These are phyloP conservation scores for Coenonympha arcania DNA, from an alignment of 2,888 invertebrate genomes.

Conservation along the genomic window DNA sequence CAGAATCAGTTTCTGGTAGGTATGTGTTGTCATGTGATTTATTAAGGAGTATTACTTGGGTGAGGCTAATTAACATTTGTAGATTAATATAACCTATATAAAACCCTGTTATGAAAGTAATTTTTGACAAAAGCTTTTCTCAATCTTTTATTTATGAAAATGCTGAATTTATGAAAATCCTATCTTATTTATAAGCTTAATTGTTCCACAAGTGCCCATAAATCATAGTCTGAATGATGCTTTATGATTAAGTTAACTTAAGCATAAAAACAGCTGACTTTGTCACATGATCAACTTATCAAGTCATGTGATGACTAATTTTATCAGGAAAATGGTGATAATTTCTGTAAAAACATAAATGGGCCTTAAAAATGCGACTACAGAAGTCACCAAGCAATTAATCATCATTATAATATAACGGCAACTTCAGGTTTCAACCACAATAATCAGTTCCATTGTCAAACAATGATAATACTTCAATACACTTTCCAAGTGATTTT, in stretches of 20 bases:
- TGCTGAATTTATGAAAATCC: too few relatives aligned
- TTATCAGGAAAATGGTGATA: neutral
- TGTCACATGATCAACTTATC: constrained; percentile 50
- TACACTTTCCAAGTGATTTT: neutral
- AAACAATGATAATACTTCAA: neutral
- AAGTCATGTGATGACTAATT: constrained; percentile 48
- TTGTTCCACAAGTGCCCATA: too few relatives aligned
- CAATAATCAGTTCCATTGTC: constrained; percentile 1
- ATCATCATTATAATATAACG: neutral
- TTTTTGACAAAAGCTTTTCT: too few relatives aligned
- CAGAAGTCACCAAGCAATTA: neutral
- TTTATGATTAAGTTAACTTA: constrained; percentile 12
- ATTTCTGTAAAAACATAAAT: neutral
- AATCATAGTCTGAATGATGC: neutral
- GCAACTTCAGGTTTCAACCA: neutral
- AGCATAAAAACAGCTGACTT: constrained; percentile 38
- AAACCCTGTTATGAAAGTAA: too few relatives aligned
- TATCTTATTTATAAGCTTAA: too few relatives aligned
- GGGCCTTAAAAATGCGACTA: neutral
- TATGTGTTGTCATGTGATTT: too few relatives aligned
- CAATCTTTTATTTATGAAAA: too few relatives aligned
- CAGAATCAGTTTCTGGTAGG: too few relatives aligned
- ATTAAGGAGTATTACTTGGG: too few relatives aligned
- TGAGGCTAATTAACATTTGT: too few relatives aligned
- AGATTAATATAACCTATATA: too few relatives aligned